These are phyloP conservation scores for Petrolisthes manimaculis DNA, from an alignment of 2,888 invertebrate genomes.

Conservation along the genomic window DNA sequence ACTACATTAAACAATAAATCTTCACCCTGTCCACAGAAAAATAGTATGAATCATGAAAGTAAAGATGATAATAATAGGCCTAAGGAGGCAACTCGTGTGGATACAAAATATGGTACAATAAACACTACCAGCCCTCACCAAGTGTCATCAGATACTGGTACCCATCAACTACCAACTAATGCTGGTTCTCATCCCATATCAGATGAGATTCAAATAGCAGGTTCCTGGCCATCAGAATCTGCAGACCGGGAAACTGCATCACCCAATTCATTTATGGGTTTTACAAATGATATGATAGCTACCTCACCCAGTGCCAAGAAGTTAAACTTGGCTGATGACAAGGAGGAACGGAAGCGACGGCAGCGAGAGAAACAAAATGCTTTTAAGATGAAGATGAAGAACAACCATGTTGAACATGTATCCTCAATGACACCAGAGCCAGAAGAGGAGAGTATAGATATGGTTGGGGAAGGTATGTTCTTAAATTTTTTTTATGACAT, in stretches of 20 bases:
- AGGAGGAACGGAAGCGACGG: slow-evolving; percentile 43
- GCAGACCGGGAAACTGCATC: slow-evolving; percentile 23
- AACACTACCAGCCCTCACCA: no score
- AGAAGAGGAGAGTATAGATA: slow-evolving; percentile 19
- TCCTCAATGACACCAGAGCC: slow-evolving; percentile 1
- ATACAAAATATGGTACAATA: no score
- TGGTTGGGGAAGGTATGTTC: slow-evolving; percentile 51
- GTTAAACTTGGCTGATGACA: slow-evolving; percentile 3
- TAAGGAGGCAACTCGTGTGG: no score
- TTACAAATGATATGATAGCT: slow-evolving; percentile 32
- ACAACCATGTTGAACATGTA: not conserved
- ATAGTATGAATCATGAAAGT: no score
- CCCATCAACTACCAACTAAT: no score
- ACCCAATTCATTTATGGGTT: slow-evolving; percentile 38
- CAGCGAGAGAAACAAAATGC: slow-evolving; percentile 50
- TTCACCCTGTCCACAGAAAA: no score
- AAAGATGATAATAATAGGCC: no score
- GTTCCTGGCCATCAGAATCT: not conserved
- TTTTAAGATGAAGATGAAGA: slow-evolving; percentile 44
- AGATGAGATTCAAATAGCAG: no score
- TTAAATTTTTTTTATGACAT: not conserved
- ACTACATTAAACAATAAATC: no score
- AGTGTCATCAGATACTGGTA: no score
- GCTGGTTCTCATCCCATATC: no score
- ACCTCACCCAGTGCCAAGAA: not conserved